Base-by-base conservation (phyloP, 1,140 invertebrate species). In the Trichonephila inaurata region DNA sequence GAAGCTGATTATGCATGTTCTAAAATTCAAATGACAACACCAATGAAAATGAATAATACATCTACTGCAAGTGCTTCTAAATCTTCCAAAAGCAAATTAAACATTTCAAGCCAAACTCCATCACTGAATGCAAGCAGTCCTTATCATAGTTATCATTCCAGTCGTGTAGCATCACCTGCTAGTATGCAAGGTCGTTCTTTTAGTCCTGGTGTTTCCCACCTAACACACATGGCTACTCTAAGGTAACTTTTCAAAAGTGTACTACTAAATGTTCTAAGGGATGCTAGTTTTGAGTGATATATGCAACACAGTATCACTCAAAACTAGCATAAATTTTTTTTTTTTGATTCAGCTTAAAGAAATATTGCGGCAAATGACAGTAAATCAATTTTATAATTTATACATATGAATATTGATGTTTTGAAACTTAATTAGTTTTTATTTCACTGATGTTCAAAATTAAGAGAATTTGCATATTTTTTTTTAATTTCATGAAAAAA, bases 181-280 rank as follows among this genome's bases (percentile, higher is more conserved):
- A 28, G 16, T 7, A 51, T 89, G 28, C 81, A 62, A 19, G 82
- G 66, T 24, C 61, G 62, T 14, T 83, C 90, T 18, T 81, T 51
- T 33, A 94, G 94, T 62, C 93, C 94, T 33, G 19, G 60, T 69
- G 60, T 92, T 40, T 89, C 89, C 4, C 62, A 85, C 58, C 51
- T 94, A 14, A 94, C 94, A 33, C 94, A 94, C 33, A 94, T 94
- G 94, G 94, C 94, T 18, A 94, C 94, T 28, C 33, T 94, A 8
- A 94, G 94, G 94, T 94, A 93, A 91, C 14, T n/a, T 24, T 24
- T n/a, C 58, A 16, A 85, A 60, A 24, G 40, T 6, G 8, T 81
- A 81, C 19, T 28, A 51, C 10, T 51, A 51, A 12, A 51, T 51
- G 51, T 51, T 51, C 7, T 51, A 10, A 10, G 0, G 5, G 51